Evolutionary conservation across 2,797 vertebrate genomes (phyloP).

Genomic region (Erithacus rubecula): DNA sequence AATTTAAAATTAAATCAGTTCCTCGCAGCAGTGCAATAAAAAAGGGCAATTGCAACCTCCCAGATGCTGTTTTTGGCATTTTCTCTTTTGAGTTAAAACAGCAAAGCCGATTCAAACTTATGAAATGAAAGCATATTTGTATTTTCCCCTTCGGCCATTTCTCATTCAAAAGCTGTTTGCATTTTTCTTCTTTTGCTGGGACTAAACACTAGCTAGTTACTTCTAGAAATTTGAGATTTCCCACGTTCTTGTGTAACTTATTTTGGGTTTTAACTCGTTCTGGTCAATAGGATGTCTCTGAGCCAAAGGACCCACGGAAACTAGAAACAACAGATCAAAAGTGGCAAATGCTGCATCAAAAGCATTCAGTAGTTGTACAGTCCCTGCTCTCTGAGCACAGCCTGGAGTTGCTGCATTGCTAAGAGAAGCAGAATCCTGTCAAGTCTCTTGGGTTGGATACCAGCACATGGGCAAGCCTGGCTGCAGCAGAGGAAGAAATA

Average conservation of each 20-base stretch:
- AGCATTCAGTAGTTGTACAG: background rate
- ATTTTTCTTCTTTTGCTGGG: background rate
- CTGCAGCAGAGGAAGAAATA: background rate
- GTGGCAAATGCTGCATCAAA: background rate
- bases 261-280: background rate
- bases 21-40: background rate
- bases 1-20: background rate
- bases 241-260: background rate
- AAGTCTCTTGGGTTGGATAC: background rate
- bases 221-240: background rate
- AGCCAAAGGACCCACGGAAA: background rate
- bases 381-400: background rate
- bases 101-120: background rate
- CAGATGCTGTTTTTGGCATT: background rate
- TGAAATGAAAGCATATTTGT: background rate
- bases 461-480: rapidly evolving
- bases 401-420: background rate
- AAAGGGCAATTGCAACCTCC: background rate
- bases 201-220: background rate
- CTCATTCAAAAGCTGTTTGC: background rate
- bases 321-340: background rate
- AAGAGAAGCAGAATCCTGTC: background rate
- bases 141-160: background rate
- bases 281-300: background rate
- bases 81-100: background rate